A percentile compares a stretch with the other conserved stretches of the same genome.
phyloP scores from a whole-genome alignment of 2,888 invertebrate genomes.

The Pterobdella sp. region DNA sequence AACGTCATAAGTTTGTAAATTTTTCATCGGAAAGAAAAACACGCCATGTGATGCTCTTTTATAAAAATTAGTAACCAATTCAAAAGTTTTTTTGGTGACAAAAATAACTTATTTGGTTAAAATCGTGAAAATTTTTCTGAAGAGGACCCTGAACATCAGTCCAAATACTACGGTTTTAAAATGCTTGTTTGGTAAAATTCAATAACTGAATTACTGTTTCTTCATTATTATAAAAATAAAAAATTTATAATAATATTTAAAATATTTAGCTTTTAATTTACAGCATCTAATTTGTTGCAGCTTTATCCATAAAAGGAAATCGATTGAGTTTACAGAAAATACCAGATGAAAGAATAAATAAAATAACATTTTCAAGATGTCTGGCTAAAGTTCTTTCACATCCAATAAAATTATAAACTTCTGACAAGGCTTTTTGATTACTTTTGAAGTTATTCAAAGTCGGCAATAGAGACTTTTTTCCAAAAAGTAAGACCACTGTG shows the following conservation, averaged over 20 bases:
- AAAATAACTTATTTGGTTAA: too few relatives aligned
- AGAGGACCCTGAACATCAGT: too few relatives aligned
- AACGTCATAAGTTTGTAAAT: too few relatives aligned
- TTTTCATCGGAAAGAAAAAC: too few relatives aligned
- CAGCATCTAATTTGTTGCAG: slow-evolving; percentile 29
- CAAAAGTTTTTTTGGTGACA: too few relatives aligned
- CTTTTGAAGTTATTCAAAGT: slow-evolving; percentile 25
- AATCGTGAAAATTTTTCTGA: too few relatives aligned
- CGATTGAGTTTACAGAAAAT: slow-evolving; percentile 28
- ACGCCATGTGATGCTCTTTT: too few relatives aligned
- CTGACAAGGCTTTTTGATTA: slow-evolving; percentile 31
- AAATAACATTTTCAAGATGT: slow-evolving; percentile 20
- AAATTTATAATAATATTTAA: not conserved
- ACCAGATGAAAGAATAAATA: slow-evolving; percentile 17
- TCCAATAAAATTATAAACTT: slow-evolving; percentile 19
- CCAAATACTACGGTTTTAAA: too few relatives aligned
- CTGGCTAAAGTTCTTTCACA: not conserved
- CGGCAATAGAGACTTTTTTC: slow-evolving; percentile 27
- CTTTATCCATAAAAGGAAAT: slow-evolving; percentile 29
- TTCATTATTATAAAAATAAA: not conserved
- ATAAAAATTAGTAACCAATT: too few relatives aligned
- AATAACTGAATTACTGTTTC: too few relatives aligned
- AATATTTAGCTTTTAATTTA: not conserved
- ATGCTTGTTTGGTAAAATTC: too few relatives aligned
- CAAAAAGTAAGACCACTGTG: too few relatives aligned